These are phyloP conservation scores for Halictus quadricinctus DNA, from an alignment of 2,888 invertebrate species.

Conservation along the genomic window DNA sequence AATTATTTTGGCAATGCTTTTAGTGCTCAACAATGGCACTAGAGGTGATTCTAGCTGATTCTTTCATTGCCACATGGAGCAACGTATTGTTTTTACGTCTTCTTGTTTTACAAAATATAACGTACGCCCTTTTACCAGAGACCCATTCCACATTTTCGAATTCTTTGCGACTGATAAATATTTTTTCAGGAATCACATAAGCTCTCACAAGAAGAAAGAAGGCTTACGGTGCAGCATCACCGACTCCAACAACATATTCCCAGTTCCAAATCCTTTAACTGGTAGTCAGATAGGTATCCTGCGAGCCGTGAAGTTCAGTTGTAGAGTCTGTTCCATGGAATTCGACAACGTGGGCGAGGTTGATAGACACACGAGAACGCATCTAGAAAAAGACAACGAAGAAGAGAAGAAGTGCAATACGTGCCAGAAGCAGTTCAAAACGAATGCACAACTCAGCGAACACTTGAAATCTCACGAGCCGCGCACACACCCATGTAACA, in stretches of 20 bases:
- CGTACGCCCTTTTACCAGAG: not conserved
- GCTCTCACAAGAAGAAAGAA: slow-evolving; percentile 66
- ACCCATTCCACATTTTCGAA: not conserved
- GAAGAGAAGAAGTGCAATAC: slow-evolving; percentile 72
- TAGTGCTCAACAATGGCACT: too few species aligned
- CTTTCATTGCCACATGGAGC: too few species aligned
- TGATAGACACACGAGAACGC: slow-evolving; percentile 75
- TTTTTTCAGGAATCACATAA: slow-evolving; percentile 67
- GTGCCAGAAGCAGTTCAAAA: slow-evolving; percentile 70
- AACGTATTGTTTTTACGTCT: not conserved
- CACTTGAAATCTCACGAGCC: slow-evolving; percentile 74
- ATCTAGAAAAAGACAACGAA: slow-evolving; percentile 65
- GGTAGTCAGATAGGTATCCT: slow-evolving; percentile 68
- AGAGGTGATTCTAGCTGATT: too few species aligned
- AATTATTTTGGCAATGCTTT: too few species aligned
- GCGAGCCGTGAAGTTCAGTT: slow-evolving; percentile 73
- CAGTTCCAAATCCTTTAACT: slow-evolving; percentile 65
- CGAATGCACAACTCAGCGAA: slow-evolving; percentile 62
- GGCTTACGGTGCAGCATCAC: slow-evolving; percentile 58
- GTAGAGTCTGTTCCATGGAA: slow-evolving; percentile 74
- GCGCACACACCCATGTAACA: slow-evolving; percentile 70
- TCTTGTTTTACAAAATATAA: not conserved
- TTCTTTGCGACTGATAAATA: slow-evolving; percentile 4
- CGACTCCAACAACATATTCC: slow-evolving; percentile 61
- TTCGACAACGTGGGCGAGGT: slow-evolving; percentile 75